Conservation (phyloP, 2,113 vertebrate species). For the Lophura nycthemera region DNA sequence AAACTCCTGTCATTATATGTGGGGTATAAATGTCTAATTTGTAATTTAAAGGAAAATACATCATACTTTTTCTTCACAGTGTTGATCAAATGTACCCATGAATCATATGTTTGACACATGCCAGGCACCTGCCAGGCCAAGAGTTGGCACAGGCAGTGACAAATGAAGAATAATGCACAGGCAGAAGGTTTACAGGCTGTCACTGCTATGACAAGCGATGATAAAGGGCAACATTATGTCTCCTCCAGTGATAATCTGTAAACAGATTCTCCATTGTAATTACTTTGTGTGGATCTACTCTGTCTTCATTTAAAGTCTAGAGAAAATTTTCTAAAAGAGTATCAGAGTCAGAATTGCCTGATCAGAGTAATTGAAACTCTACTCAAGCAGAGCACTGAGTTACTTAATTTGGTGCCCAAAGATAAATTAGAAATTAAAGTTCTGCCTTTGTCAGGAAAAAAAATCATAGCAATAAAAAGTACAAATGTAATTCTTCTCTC, state of each 20-base stretch:
- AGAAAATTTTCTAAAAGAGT: conserved; percentile 29
- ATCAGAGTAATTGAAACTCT: neutral
- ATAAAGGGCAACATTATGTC: conserved; percentile 70
- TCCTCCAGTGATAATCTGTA: conserved; percentile 51
- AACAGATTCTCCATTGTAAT: conserved; percentile 69
- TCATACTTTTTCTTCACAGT: conserved; percentile 73
- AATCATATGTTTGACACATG: conserved; percentile 80
- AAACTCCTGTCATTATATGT: conserved; percentile 51
- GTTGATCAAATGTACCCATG: conserved; percentile 82
- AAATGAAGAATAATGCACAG: conserved; percentile 67
- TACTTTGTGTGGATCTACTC: conserved; percentile 60
- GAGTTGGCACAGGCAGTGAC: conserved; percentile 63
- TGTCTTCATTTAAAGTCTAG: conserved; percentile 65
- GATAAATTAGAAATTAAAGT: neutral
- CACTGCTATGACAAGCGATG: conserved; percentile 72
- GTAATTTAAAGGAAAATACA: conserved; percentile 74
- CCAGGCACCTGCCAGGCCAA: conserved; percentile 72
- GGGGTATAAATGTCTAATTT: conserved; percentile 60
- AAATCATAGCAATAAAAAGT: neutral
- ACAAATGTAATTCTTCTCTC: neutral
- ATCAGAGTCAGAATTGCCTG: neutral
- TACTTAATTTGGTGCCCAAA: neutral
- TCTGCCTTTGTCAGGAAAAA: neutral
- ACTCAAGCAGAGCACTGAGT: neutral
- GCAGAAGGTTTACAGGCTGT: conserved; percentile 74